Conservation (phyloP, 2,113 vertebrate genomes). For the Gallinago jamesoni region DNA sequence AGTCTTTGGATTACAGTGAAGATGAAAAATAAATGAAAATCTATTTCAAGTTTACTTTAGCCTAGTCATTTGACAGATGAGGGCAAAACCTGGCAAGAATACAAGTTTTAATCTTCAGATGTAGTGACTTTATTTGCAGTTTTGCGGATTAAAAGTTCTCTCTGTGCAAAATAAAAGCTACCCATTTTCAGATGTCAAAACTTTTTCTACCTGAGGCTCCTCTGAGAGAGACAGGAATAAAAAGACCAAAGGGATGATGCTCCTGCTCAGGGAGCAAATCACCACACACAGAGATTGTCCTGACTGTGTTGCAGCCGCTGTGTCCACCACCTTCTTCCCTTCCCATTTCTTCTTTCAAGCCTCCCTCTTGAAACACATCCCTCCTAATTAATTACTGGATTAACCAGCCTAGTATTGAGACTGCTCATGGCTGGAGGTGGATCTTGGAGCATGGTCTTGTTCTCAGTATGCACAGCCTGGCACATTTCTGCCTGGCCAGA, state of each 20-base stretch:
- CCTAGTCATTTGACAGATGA: conserved; percentile 72
- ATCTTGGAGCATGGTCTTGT: conserved; percentile 35
- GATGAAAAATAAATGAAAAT: conserved; percentile 80
- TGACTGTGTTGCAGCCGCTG: rapidly evolving
- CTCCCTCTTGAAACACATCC: background rate
- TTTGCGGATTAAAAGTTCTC: conserved; percentile 27
- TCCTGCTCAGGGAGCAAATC: background rate
- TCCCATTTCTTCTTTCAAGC: background rate
- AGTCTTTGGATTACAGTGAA: conserved; percentile 73
- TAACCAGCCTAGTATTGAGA: conserved; percentile 11
- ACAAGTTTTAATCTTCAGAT: conserved; percentile 62
- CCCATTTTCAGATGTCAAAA: background rate
- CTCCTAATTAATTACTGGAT: conserved; percentile 48
- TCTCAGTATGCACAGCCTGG: conserved; percentile 44
- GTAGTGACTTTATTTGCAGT: conserved; percentile 40
- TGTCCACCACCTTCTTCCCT: background rate
- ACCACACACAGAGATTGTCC: background rate
- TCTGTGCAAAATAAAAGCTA: background rate
- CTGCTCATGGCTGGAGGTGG: conserved; percentile 46
- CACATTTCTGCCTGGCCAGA: conserved; percentile 42
- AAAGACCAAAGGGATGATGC: background rate
- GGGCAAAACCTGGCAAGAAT: conserved; percentile 46
- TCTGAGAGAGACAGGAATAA: background rate
- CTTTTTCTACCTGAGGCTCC: background rate
- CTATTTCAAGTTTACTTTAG: conserved; percentile 73